Base-by-base conservation (phyloP, 2,888 invertebrate species). In the Zygaena filipendulae region DNA sequence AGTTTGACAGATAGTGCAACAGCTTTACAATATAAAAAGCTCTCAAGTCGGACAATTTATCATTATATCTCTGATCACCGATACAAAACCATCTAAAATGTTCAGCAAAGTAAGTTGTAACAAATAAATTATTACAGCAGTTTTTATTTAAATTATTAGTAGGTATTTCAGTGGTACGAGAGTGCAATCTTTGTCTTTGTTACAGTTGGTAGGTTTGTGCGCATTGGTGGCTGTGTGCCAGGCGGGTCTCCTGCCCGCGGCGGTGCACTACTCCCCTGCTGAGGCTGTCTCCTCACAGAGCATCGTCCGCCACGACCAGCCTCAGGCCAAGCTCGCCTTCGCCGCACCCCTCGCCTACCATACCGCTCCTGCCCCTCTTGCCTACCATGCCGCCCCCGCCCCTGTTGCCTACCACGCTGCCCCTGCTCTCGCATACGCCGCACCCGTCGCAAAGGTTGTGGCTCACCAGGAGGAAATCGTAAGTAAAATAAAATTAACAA, bases 221-320 rank as follows among this genome's bases (percentile, higher is more conserved):
- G 52, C 53, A 22, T 33, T 56, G 11, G 47, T 53, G 40, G 53
- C 55, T 9, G 43, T 43, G 18, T 40, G 47, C 34, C 54, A 46
- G 39, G 59, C 39, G 23, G 59, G 50, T 40, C 44, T 53, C n/a
- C 34, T 60, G 35, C 39, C 57, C 7, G 71, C 37, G 33, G 71
- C 38, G 32, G 81, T 29, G 55, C 64, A 68, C 40, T 58, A 62
- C 45, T 59, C 57, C 8, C 40, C 54, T 3, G 60, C 60, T 7
- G 45, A 50, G 2, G 60, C 59, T 3, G 59, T 64, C n/a, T 66
- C 66, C 22, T 63, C 63, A 3, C 62, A 63, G 35, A 64, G 49
- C 45, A 59, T 64, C 39, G 52, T 64, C 14, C 58, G 66, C 29
- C 59, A 57, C 40, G 64, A 61, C 52, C 59, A 50, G 55, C 58